Evolutionary conservation across 2,113 vertebrate genomes (phyloP).

Genomic region (Neotoma lepida): DNA sequence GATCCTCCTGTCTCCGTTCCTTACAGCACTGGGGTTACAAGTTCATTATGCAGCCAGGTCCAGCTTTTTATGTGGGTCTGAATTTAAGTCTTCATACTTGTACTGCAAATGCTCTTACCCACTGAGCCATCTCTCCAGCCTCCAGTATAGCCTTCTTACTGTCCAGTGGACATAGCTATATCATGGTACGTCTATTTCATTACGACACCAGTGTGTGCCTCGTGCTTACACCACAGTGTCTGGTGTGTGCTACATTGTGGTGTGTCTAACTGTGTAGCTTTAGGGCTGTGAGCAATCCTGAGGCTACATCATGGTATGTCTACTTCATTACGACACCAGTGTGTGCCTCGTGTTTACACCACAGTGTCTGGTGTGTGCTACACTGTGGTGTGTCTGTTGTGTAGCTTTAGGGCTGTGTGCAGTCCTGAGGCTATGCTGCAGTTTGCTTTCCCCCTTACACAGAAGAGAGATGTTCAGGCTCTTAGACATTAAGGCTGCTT

Average conservation of each 20-base stretch:
- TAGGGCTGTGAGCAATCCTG: background rate
- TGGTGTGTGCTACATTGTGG: background rate
- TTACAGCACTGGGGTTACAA: background rate
- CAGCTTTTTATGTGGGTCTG: background rate
- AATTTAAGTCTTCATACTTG: no score
- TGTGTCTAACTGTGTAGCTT: background rate
- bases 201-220: background rate
- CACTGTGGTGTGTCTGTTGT: background rate
- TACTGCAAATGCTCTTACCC: background rate
- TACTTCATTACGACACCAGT: background rate
- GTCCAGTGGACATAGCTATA: background rate
- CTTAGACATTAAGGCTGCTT: background rate
- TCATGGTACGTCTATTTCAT: background rate
- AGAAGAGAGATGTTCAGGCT: background rate
- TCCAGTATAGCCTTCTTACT: background rate
- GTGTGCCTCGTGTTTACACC: background rate
- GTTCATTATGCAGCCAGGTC: background rate
- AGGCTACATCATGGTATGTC: background rate
- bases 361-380: background rate
- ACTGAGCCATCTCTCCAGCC: background rate
- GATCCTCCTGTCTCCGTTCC: background rate
- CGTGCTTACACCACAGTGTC: background rate
- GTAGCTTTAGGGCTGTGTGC: background rate
- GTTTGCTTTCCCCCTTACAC: background rate
- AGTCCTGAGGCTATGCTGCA: background rate